phyloP scores from a whole-genome alignment of 1,140 invertebrate species.

The Carcinoscorpius rotundicauda region DNA sequence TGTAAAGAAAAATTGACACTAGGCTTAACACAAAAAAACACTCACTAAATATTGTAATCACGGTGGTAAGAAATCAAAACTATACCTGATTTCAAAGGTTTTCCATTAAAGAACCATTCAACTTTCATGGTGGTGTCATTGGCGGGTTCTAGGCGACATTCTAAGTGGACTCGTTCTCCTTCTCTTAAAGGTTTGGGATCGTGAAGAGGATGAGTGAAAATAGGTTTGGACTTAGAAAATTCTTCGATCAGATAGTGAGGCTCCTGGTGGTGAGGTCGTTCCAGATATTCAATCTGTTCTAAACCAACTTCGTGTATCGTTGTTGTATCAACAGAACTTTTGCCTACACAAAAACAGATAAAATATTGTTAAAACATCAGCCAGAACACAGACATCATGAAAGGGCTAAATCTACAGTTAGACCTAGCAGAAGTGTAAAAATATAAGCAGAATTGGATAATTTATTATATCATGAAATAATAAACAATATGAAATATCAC shows the following conservation, averaged over 20 bases:
- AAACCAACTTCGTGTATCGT: constrained; percentile 71
- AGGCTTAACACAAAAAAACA: too few species aligned
- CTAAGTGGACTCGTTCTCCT: constrained; percentile 68
- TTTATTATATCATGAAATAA: too few species aligned
- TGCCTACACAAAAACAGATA: constrained; percentile 36
- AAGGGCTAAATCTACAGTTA: too few species aligned
- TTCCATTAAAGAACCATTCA: constrained; percentile 57
- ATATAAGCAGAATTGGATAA: too few species aligned
- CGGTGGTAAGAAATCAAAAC: constrained; percentile 35
- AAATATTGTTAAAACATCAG: background rate
- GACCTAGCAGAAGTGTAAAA: too few species aligned
- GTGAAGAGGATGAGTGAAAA: constrained; percentile 69
- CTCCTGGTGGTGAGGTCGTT: constrained; percentile 70
- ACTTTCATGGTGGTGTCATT: constrained; percentile 79
- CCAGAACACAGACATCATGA: too few species aligned
- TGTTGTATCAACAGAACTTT: constrained; percentile 54
- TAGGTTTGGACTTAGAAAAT: constrained; percentile 82
- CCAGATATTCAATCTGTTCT: constrained; percentile 75
- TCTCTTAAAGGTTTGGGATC: constrained; percentile 60
- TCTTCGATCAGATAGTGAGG: constrained; percentile 83
- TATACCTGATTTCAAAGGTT: constrained; percentile 40
- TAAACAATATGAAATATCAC: too few species aligned
- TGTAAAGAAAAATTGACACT: too few species aligned
- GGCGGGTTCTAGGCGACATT: constrained; percentile 59
- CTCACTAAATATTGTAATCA: constrained; percentile 62